These are phyloP conservation scores for Boloria euphrosyne DNA, from an alignment of 2,888 invertebrate genomes.

Conservation along the genomic window DNA sequence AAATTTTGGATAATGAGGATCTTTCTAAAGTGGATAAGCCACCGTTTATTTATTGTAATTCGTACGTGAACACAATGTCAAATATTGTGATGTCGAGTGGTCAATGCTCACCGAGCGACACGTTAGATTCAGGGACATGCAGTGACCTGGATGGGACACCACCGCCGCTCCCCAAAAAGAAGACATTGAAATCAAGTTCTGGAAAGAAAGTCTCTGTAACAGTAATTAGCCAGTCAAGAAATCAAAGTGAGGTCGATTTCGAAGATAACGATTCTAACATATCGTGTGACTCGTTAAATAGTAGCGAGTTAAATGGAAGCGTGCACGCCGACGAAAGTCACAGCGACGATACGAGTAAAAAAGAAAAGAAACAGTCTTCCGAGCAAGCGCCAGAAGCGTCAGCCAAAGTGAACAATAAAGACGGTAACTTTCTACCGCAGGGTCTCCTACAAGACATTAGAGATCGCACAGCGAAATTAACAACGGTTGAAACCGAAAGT, in stretches of 20 bases:
- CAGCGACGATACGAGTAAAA: conserved; percentile 65
- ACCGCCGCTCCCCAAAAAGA: conserved; percentile 86
- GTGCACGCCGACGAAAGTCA: conserved; percentile 77
- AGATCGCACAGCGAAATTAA: conserved; percentile 83
- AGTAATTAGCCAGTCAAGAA: conserved; percentile 78
- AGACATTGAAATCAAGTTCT: conserved; percentile 76
- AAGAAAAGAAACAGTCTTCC: conserved; percentile 64
- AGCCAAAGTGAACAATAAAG: conserved; percentile 65
- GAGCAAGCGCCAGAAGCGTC: conserved; percentile 62
- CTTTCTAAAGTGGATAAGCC: conserved; percentile 70
- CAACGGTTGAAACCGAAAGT: conserved; percentile 72
- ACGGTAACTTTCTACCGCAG: conserved; percentile 83
- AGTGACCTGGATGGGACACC: conserved; percentile 91
- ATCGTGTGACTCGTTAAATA: conserved; percentile 92
- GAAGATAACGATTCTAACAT: conserved; percentile 89
- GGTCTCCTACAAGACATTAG: conserved; percentile 87
- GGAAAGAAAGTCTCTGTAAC: conserved; percentile 82
- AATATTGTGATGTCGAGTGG: conserved; percentile 88
- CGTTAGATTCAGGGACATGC: conserved; percentile 92
- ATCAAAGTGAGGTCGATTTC: conserved; percentile 86
- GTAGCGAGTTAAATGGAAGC: conserved; percentile 84
- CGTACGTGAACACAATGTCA: conserved; percentile 78
- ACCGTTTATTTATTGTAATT: conserved; percentile 84
- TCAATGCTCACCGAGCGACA: conserved; percentile 91
- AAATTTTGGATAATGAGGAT: conserved; percentile 79